These are phyloP conservation scores for Decapterus maruadsi DNA, from an alignment of 2,797 vertebrate genomes.

Conservation along the genomic window DNA sequence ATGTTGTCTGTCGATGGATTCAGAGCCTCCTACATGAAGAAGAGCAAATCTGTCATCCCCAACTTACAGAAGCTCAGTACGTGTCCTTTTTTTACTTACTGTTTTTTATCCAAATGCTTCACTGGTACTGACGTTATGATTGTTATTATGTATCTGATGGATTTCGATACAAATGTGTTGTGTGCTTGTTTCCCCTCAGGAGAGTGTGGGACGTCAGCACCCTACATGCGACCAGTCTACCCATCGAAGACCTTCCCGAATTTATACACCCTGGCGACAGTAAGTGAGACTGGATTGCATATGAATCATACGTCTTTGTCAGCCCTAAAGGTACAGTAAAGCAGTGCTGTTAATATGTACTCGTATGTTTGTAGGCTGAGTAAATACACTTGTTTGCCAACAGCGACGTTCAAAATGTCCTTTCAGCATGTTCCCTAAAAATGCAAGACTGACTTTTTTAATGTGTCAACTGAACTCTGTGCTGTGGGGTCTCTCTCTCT, in stretches of 20 bases:
- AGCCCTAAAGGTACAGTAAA: neutral
- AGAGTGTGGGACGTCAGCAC: conserved; percentile 93
- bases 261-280: conserved; percentile 96
- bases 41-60: conserved; percentile 92
- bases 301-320: neutral
- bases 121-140: too few species aligned
- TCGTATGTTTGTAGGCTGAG: conserved; percentile 8
- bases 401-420: neutral
- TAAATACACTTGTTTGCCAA: conserved; percentile 30
- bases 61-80: conserved; percentile 96
- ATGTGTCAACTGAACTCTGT: neutral
- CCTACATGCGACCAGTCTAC: conserved; percentile 97
- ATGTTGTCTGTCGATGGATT: conserved; percentile 98
- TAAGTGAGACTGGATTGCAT: conserved; percentile 74
- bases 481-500: conserved; percentile 12
- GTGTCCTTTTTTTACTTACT: conserved; percentile 44
- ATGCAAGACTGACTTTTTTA: too few species aligned
- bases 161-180: too few species aligned
- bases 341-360: conserved; percentile 33
- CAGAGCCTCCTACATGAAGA: conserved; percentile 96
- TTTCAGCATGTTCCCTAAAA: neutral
- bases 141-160: too few species aligned
- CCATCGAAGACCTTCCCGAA: conserved; percentile 98
- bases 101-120: neutral
- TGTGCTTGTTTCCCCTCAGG: conserved; percentile 77